These are phyloP conservation scores for Ips typographus DNA, from an alignment of 1,140 invertebrate species.

Conservation along the genomic window DNA sequence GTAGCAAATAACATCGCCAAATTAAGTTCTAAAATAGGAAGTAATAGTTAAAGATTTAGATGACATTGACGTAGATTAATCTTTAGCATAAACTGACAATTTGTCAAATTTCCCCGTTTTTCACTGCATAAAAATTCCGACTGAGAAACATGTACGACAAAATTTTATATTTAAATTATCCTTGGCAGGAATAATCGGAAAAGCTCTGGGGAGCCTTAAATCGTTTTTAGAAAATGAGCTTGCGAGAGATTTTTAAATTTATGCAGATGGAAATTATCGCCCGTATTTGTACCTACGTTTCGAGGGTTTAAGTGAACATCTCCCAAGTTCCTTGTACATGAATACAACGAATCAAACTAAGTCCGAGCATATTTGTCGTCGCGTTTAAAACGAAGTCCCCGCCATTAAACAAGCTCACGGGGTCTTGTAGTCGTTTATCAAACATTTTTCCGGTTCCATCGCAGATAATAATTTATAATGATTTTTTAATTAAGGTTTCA, in stretches of 20 bases:
- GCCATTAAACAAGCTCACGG: too few species aligned
- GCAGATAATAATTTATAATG: slow-evolving; percentile 46
- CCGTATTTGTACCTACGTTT: slow-evolving; percentile 1
- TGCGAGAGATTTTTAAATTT: slow-evolving; percentile 32
- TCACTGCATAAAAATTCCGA: slow-evolving; percentile 27
- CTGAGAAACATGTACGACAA: slow-evolving; percentile 45
- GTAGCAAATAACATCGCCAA: too few species aligned
- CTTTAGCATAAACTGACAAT: too few species aligned
- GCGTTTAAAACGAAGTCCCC: too few species aligned
- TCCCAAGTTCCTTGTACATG: too few species aligned
- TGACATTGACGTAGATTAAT: too few species aligned
- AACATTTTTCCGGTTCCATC: slow-evolving; percentile 31
- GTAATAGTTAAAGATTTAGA: too few species aligned
- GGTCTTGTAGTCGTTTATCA: slow-evolving; percentile 31
- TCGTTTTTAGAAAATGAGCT: slow-evolving; percentile 28
- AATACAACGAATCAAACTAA: too few species aligned
- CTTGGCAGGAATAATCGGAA: slow-evolving; percentile 25
- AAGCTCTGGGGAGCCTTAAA: slow-evolving; percentile 30
- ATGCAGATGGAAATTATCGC: slow-evolving; percentile 27
- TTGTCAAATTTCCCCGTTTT: too few species aligned
- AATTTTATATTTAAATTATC: slow-evolving; percentile 40
- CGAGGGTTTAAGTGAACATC: too few species aligned
- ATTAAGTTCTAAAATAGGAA: too few species aligned
- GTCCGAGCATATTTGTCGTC: too few species aligned
- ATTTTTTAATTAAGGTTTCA: slow-evolving; percentile 45